Base-by-base conservation (phyloP, 2,113 vertebrate species). In the Rhabdornis inornatus region DNA sequence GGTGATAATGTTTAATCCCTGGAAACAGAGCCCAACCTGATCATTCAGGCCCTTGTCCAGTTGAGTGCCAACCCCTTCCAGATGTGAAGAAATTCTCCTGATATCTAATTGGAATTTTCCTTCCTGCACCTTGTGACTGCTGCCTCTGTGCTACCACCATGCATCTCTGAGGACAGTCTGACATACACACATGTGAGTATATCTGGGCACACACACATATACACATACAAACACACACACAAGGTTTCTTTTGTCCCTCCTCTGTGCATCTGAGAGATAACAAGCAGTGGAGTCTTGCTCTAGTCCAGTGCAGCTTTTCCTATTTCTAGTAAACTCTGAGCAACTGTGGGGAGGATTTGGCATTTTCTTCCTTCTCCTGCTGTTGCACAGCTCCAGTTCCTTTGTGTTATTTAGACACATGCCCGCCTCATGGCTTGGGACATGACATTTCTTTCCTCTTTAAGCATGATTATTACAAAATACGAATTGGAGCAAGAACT, bases 391-490 rank as follows among this genome's bases (percentile, higher is more conserved):
- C 78, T 89, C 66, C 35, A 69, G 15, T 61, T 89, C 42, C 59
- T 87, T 89, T 83, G 49, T 83, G 12, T 89, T 76, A 53, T 76
- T 89, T 80, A 91, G 78, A 83, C 23, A 82, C 37, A 22, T 35
- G 42, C 64, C 23, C 57, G 25, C 33, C 39, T 91, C 50, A 35
- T 39, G 57, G 63, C 55, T 53, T 65, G 24, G 63, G 68, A 72
- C 30, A 83, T 57, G 63, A 76, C 27, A 55, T 83, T 69, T 87
- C 37, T 95, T 89, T 94, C 91, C 59, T 89, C n/a, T 90, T 91
- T 69, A 61, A 80, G 81, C 42, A 30, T 12, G 18, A 52, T 66
- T 63, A 31, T 87, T 90, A 76, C 40, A 78, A 92, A 91, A 89
- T 13, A 91, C 9, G 11, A 71, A 91, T 10, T 69, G 61, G 35